Conservation (phyloP, 2,888 invertebrate species). For the Cheilosia scutellata region DNA sequence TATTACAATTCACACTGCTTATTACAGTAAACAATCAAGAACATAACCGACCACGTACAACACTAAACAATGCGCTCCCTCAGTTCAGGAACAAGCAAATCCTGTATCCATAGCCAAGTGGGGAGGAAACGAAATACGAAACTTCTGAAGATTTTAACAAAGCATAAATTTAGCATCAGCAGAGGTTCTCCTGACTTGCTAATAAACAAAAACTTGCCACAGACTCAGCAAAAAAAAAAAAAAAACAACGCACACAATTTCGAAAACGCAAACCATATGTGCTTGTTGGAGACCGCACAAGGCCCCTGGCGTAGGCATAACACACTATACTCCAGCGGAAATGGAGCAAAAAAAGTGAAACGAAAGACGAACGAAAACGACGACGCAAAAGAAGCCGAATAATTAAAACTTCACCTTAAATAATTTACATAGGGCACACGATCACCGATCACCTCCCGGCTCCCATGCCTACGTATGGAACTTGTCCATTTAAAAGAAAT, state of each 20-base stretch:
- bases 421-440: neutral
- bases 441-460: conserved; percentile 9
- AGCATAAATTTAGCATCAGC: conserved; percentile 41
- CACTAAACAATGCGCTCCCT: conserved; percentile 26
- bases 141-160: conserved; percentile 17
- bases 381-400: conserved; percentile 20
- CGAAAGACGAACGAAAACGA: neutral
- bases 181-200: conserved; percentile 19
- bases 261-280: conserved; percentile 35
- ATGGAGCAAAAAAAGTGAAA: conserved; percentile 44
- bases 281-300: conserved; percentile 22
- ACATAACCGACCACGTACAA: neutral
- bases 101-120: neutral
- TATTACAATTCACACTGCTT: conserved; percentile 22
- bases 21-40: conserved; percentile 18
- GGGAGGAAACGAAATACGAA: conserved; percentile 4
- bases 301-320: conserved; percentile 10
- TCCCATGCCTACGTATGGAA: conserved; percentile 7
- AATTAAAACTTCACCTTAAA: conserved; percentile 30
- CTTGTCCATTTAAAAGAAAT: too few species aligned
- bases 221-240: conserved; percentile 33
- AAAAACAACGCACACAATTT: neutral
- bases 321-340: conserved; percentile 35
- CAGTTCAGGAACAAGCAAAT: conserved; percentile 19
- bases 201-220: conserved; percentile 27